Evolutionary conservation across 2,888 invertebrate genomes (phyloP).

Genomic region (Athrips mouffetella): DNA sequence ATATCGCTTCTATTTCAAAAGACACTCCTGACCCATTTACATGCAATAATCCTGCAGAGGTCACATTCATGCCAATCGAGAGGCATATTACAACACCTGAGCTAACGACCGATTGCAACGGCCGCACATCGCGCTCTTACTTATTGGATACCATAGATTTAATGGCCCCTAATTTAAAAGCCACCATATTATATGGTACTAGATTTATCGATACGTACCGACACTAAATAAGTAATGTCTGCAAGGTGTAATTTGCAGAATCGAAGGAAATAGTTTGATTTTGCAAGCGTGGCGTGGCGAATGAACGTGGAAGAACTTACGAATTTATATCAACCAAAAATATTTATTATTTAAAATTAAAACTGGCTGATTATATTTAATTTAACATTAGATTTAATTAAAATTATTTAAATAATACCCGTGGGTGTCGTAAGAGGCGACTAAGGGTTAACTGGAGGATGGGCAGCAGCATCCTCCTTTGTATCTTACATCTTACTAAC

Average conservation of each 20-base stretch:
- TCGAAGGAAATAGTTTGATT: neutral
- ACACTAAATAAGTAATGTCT: neutral
- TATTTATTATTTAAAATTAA: too few relatives aligned
- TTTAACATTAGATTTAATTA: too few relatives aligned
- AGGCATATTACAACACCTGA: conserved; percentile 27
- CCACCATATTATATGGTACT: neutral
- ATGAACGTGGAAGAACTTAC: too few relatives aligned
- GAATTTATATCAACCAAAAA: neutral
- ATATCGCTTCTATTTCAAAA: conserved; percentile 1
- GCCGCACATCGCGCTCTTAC: conserved; percentile 34
- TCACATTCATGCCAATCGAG: conserved; percentile 2
- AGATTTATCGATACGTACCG: neutral
- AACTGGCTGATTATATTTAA: too few relatives aligned
- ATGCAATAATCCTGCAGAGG: conserved; percentile 1
- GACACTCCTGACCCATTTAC: neutral
- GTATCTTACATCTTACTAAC: too few relatives aligned
- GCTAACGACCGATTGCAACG: conserved; percentile 54
- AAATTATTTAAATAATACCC: too few relatives aligned
- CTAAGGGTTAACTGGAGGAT: too few relatives aligned
- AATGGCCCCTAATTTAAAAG: neutral
- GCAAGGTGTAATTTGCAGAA: conserved; percentile 4
- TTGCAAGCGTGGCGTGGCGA: too few relatives aligned
- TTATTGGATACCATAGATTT: conserved; percentile 14
- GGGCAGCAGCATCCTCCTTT: too few relatives aligned
- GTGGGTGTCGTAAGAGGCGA: too few relatives aligned